These are phyloP conservation scores for Gobio gobio DNA, from an alignment of 2,113 vertebrate species.

Conservation along the genomic window DNA sequence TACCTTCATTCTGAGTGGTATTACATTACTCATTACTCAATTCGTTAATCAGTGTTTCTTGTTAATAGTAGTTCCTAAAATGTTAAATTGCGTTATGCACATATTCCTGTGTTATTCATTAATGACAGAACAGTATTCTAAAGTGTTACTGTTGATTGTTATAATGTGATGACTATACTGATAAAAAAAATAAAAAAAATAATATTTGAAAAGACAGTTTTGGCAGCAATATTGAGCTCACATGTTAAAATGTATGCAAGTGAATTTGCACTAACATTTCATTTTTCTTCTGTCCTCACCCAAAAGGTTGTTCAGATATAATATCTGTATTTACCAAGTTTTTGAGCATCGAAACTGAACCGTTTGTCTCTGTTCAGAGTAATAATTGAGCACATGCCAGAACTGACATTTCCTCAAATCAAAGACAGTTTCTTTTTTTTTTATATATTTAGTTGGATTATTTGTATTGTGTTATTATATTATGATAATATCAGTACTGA, in stretches of 20 bases:
- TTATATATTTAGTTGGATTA: not conserved
- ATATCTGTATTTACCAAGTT: not conserved
- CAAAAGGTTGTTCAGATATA: conserved; percentile 50
- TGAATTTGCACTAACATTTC: conserved; percentile 37
- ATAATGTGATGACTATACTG: not conserved
- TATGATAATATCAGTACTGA: not conserved
- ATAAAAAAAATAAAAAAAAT: not conserved
- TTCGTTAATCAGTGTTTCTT: too few relatives aligned
- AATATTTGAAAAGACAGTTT: not conserved
- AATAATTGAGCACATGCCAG: conserved; percentile 3
- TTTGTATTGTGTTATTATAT: not conserved
- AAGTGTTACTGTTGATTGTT: not conserved
- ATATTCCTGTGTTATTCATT: too few relatives aligned
- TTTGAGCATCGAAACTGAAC: not conserved
- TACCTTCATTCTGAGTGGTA: too few relatives aligned
- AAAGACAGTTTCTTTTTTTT: not conserved
- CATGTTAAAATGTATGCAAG: not conserved
- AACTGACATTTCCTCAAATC: conserved; percentile 8
- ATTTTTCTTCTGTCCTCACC: conserved; percentile 33
- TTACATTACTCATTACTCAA: too few relatives aligned
- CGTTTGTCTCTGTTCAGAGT: conserved; percentile 36
- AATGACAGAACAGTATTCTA: too few relatives aligned
- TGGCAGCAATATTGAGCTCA: conserved; percentile 21
- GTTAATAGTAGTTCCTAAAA: too few relatives aligned
- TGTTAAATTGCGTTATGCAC: too few relatives aligned